Evolutionary conservation across 2,888 invertebrate genomes (phyloP), one percentile per base, ranked within the genome.

Genomic region (Boloria selene): DNA sequence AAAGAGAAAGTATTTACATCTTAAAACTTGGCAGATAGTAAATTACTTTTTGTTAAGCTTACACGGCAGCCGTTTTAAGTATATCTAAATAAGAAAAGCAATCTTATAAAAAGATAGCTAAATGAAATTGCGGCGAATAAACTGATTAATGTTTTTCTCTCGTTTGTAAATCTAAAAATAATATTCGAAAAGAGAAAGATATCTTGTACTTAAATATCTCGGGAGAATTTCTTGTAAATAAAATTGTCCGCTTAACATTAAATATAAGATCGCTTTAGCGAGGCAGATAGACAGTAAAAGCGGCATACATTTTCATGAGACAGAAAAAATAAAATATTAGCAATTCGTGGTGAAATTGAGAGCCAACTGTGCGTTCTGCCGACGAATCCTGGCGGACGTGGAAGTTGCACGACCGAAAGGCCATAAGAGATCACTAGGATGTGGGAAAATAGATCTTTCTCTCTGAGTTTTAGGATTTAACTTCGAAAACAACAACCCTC

Each of bases 241-340:
- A 86, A 83, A 78, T 85, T 85, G 79, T 82, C 76, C 80, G 81
- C 82, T 84, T 83, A 85, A 79, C 83, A 85, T 88, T 86, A 86
- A 87, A 86, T 84, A 85, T 84, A 86, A 86, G 82, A 88, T 86
- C 84, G 80, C 79, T 86, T 87, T 85, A 85, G 84, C 79, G 78
- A 83, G 77, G 74, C 80, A 84, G 82, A 87, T 86, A 86, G 84
- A 85, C 81, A 82, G 84, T 86, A 87, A 88, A 85, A 81, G 81
- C 76, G 79, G 77, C 80, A 86, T 87, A 88, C 82, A 88, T 87
- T 87, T 88, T 86, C 81, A 85, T 83, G 78, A 77, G 81, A 81
- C 75, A 80, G 79, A 84, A 69, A 69, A 69, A 59, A 65, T 60
- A 60, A 62, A 65, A 68, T 55, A 81, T 81, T 84, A 84, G 79